Conservation (phyloP, 2,113 vertebrate species). For the Sprattus sprattus region DNA sequence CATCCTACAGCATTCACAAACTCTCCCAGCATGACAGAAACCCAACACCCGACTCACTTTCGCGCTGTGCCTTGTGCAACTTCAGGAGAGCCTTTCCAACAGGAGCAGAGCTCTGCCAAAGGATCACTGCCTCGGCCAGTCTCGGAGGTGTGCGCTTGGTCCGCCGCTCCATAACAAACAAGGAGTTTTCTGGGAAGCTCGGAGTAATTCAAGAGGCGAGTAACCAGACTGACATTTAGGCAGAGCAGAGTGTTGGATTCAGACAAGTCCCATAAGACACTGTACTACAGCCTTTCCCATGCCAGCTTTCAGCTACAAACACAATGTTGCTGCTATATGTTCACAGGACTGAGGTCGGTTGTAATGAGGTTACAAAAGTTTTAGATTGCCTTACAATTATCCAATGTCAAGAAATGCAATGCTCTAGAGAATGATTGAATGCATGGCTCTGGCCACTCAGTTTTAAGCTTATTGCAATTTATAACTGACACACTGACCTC, state of each 20-base stretch:
- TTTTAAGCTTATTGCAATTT: background rate
- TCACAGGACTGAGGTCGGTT: background rate
- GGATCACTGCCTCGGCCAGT: conserved; percentile 18
- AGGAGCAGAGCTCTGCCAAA: background rate
- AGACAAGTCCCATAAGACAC: background rate
- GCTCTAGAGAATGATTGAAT: background rate
- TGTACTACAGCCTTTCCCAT: conserved; percentile 2
- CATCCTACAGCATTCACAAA: background rate
- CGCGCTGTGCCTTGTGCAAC: conserved; percentile 24
- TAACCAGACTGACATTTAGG: conserved; percentile 44
- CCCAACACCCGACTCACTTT: conserved; percentile 34
- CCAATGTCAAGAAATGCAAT: background rate
- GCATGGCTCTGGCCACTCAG: background rate
- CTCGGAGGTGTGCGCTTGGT: conserved; percentile 29
- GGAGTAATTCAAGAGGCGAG: conserved; percentile 42
- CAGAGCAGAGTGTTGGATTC: background rate
- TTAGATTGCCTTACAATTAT: background rate
- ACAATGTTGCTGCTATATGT: background rate
- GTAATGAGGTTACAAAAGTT: background rate
- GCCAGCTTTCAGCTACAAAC: background rate
- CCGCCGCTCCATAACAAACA: conserved; percentile 44
- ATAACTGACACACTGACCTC: background rate
- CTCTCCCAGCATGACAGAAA: conserved; percentile 34
- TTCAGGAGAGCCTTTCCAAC: conserved; percentile 22
- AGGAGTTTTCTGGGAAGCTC: conserved; percentile 27